Conservation (phyloP, 1,140 invertebrate species). For the Dendroctonus valens region DNA sequence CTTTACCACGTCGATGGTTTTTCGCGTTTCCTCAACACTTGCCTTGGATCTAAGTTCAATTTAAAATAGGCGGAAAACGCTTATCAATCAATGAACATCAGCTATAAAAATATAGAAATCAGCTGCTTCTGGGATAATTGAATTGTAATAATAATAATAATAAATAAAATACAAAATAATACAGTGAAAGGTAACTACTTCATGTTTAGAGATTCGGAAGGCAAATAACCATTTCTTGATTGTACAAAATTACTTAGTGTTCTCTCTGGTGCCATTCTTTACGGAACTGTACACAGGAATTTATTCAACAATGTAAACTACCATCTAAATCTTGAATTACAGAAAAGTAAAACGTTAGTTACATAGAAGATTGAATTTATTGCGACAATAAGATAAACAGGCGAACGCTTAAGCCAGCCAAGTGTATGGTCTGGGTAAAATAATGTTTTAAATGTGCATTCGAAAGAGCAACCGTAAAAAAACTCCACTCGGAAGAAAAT, state of each 20-base stretch:
- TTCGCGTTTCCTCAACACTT: too few relatives aligned
- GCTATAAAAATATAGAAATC: neutral
- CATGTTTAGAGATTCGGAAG: neutral
- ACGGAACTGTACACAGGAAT: slow-evolving; percentile 2
- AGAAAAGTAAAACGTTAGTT: slow-evolving; percentile 32
- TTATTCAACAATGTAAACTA: slow-evolving; percentile 32
- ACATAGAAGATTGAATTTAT: slow-evolving; percentile 33
- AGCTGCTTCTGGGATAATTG: neutral
- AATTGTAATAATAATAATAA: neutral
- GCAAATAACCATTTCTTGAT: neutral
- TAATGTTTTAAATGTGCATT: slow-evolving; percentile 20
- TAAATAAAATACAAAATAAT: slow-evolving; percentile 1
- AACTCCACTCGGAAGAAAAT: neutral
- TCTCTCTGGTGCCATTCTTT: slow-evolving; percentile 10
- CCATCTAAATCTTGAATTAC: slow-evolving; percentile 35
- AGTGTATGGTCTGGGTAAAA: slow-evolving; percentile 15
- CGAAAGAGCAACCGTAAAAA: slow-evolving; percentile 17
- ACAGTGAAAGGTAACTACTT: neutral
- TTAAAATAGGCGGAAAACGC: too few relatives aligned
- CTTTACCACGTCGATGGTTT: too few relatives aligned
- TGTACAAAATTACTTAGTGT: neutral
- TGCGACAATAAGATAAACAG: slow-evolving; percentile 39
- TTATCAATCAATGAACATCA: too few relatives aligned
- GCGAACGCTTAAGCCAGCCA: slow-evolving; percentile 24
- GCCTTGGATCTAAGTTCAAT: too few relatives aligned